Base-by-base conservation (phyloP, 2,797 vertebrate genomes). In the Poeciliopsis gracilis region DNA sequence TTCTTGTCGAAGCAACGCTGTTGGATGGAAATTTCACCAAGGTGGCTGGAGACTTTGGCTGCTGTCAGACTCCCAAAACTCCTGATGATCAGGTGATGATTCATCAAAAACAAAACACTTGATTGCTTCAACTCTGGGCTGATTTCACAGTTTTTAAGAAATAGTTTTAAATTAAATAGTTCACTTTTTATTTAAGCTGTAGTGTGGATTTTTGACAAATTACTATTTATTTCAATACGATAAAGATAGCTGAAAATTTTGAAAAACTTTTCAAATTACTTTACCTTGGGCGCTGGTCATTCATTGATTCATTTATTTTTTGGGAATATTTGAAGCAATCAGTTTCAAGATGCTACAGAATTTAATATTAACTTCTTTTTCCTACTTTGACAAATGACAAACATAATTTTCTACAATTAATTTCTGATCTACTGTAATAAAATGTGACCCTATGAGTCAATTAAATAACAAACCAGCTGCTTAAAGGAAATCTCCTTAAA, bases 1-100 rank as follows among this genome's bases (percentile, higher is more conserved):
- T 82, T 2, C 82, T 89, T 1, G 85, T 97, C 53, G 95, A 96
- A 30, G 63, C 75, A 2, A 84, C 90, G 2, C 82, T 97, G 76
- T 80, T 84, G 13, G 47, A 57, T 0, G 93, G 93, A 2, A 88
- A 91, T 2, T 38, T 33, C 61, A 84, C 83, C 2, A 72, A 90
- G 57, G 90, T 96, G 84, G 89, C 90, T 1, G 2, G 23, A 0
- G 95, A 97, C 77, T 96, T 98, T 30, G 78, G 74, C 47, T 96
- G 95, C 45, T 97, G 97, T 77, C 86, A 91, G 20, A 70, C 82
- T 1, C 91, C 96, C 38, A 75, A 69, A 2, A 82, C 83, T 8
- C 18, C 30, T 0, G 89, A 94, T 0, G 96, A 97, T 88, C 90
- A 90, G 92, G 93, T 93, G 71, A 82, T 0, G 0, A 33, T 0